phyloP scores from a whole-genome alignment of 2,888 invertebrate species.

The Eupelmus urozonus region DNA sequence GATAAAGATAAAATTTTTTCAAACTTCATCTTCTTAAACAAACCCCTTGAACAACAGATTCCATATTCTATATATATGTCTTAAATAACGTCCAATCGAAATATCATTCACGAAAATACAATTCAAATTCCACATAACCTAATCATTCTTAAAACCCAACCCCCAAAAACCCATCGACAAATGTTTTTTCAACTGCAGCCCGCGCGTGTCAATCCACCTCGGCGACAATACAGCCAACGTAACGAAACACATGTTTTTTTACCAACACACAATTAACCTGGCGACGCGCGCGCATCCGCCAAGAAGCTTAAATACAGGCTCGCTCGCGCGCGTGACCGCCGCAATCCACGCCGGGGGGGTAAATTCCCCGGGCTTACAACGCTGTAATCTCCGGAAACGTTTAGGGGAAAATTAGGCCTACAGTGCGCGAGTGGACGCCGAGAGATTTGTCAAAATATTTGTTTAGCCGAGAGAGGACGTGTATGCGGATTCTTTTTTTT shows the following conservation, averaged over 20 bases:
- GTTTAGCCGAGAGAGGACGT: constrained; percentile 61
- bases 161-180: neutral
- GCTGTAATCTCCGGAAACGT: constrained; percentile 77
- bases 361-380: constrained; percentile 67
- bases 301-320: constrained; percentile 1
- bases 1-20: too few relatives aligned
- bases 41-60: too few relatives aligned
- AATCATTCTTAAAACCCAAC: too few relatives aligned
- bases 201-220: neutral
- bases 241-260: constrained; percentile 40
- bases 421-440: constrained; percentile 34
- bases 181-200: constrained; percentile 33
- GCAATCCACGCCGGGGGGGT: constrained; percentile 23
- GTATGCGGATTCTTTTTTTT: constrained; percentile 27
- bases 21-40: too few relatives aligned
- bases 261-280: neutral
- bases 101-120: too few relatives aligned
- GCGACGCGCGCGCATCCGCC: too few relatives aligned
- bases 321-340: neutral
- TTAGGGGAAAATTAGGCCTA: constrained; percentile 76
- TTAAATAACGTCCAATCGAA: too few relatives aligned
- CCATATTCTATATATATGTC: too few relatives aligned
- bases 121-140: too few relatives aligned
- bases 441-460: constrained; percentile 75
- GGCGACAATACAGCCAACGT: too few relatives aligned